Evolutionary conservation across 2,113 vertebrate genomes (phyloP).

Genomic region (Pollachius pollachius): DNA sequence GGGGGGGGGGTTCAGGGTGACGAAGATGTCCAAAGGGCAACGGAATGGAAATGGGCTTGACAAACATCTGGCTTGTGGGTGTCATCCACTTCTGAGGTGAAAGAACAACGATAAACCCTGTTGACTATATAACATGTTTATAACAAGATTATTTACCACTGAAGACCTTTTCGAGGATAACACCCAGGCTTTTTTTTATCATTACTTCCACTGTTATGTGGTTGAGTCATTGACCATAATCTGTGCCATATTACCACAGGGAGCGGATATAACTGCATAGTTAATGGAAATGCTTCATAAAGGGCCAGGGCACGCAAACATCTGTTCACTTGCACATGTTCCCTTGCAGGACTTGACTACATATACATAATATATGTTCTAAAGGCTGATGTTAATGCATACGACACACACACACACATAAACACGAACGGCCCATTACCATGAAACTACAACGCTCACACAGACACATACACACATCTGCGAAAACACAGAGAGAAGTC

Average conservation of each 20-base stretch:
- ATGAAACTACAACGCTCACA: background rate
- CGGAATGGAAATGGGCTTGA: no score
- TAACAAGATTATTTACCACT: no score
- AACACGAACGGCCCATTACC: background rate
- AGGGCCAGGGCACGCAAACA: conserved; percentile 38
- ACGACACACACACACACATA: background rate
- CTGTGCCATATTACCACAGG: conserved; percentile 14
- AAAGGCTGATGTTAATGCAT: background rate
- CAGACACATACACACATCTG: background rate
- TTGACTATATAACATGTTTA: no score
- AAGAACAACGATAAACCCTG: no score
- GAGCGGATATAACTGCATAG: conserved; percentile 28
- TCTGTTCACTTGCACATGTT: conserved; percentile 22
- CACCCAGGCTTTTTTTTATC: background rate
- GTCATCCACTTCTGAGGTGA: no score
- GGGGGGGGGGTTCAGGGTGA: background rate
- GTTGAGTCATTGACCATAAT: conserved; percentile 28
- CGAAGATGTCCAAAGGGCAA: no score
- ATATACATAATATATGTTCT: conserved; percentile 34
- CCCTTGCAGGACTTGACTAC: conserved; percentile 23
- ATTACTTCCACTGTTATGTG: background rate
- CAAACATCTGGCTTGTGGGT: no score
- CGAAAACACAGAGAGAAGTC: no score
- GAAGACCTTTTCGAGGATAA: no score
- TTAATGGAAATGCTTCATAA: conserved; percentile 34